These are phyloP conservation scores for Mycetomoellerius zeteki DNA, from an alignment of 1,140 invertebrate species.

Conservation along the genomic window DNA sequence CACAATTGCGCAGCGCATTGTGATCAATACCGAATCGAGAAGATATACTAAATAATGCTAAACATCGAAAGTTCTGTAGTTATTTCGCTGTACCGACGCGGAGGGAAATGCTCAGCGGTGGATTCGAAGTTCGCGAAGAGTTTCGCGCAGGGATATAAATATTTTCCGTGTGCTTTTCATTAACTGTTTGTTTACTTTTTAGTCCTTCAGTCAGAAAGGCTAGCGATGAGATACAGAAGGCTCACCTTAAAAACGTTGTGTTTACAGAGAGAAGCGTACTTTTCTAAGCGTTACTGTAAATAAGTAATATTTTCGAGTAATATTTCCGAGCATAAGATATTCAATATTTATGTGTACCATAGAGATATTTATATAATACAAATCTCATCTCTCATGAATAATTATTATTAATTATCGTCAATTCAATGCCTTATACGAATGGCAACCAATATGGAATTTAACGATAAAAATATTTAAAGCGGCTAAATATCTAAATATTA, in stretches of 20 bases:
- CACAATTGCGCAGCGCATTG: conserved; percentile 16
- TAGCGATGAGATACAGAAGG: not conserved
- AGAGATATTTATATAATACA: too few species aligned
- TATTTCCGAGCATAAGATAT: not conserved
- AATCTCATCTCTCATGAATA: not conserved
- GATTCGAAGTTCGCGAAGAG: conserved; percentile 25
- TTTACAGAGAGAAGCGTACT: conserved; percentile 14
- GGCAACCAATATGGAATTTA: not conserved
- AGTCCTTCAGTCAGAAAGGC: conserved; percentile 16
- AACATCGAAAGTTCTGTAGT: conserved; percentile 32
- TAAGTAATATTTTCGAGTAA: not conserved
- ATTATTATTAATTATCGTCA: not conserved
- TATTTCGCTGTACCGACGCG: not conserved
- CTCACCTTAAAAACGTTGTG: conserved; percentile 17
- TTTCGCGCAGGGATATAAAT: conserved; percentile 51
- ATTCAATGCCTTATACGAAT: not conserved
- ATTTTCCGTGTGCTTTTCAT: conserved; percentile 60
- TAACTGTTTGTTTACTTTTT: conserved; percentile 55
- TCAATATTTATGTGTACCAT: not conserved
- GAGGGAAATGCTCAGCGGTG: not conserved
- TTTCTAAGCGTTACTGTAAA: conserved; percentile 14
- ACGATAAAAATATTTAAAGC: not conserved
- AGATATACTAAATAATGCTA: conserved; percentile 20
- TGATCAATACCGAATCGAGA: conserved; percentile 49
- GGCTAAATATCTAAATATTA: too few species aligned